A percentile compares a stretch with the other conserved stretches of the same genome.
These are phyloP conservation scores for Limnothrissa miodon DNA, from an alignment of 2,113 vertebrate species.

Conservation along the genomic window DNA sequence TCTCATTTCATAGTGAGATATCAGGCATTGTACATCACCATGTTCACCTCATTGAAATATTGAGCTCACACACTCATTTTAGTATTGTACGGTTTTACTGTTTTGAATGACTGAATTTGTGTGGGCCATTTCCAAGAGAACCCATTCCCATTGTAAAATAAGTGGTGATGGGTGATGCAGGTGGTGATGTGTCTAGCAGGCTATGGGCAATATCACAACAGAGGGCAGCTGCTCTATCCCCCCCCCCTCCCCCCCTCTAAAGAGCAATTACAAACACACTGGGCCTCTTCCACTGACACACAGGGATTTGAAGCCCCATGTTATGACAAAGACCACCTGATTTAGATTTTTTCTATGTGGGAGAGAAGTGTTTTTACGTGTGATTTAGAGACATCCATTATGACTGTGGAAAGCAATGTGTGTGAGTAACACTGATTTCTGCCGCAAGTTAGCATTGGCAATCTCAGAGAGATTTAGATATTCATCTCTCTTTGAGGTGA, in stretches of 20 bases:
- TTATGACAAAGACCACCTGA: conserved; percentile 13
- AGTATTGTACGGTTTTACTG: no score
- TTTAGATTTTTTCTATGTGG: neutral
- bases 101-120: no score
- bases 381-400: neutral
- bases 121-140: no score
- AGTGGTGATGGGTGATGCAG: no score
- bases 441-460: neutral
- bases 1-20: neutral
- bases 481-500: neutral
- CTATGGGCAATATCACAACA: conserved; percentile 1
- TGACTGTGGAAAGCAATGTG: no score
- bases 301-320: neutral
- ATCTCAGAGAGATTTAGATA: neutral
- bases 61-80: no score
- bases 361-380: neutral
- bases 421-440: neutral
- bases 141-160: no score
- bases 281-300: neutral
- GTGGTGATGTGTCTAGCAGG: conserved; percentile 6
- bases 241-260: neutral
- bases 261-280: conserved; percentile 2
- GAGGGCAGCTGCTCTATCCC: neutral
- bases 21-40: neutral
- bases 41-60: neutral